Conservation (phyloP, 2,888 invertebrate species). For the Microctonus hyperodae region DNA sequence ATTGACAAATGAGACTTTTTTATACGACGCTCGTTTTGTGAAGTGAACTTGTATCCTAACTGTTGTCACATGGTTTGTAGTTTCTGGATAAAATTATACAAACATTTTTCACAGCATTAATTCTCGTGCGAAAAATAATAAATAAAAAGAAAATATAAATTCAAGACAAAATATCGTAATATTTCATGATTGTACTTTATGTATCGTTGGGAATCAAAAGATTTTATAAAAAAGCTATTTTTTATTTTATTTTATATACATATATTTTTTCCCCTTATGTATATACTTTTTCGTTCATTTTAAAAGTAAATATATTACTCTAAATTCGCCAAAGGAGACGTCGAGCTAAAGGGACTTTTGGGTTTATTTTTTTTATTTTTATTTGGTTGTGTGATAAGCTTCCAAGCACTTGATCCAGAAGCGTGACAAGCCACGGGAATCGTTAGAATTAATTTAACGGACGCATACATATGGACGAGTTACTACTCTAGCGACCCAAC, state of each 20-base stretch:
- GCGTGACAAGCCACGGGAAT: constrained; percentile 10
- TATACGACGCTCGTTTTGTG: background rate
- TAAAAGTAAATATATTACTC: background rate
- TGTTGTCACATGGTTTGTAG: background rate
- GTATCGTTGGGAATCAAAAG: background rate
- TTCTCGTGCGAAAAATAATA: background rate
- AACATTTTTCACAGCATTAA: background rate
- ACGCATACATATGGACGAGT: constrained; percentile 19
- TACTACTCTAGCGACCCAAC: constrained; percentile 1
- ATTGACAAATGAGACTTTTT: constrained; percentile 8
- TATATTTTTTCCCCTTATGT: background rate
- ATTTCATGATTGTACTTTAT: background rate
- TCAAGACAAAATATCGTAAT: background rate
- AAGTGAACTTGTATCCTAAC: background rate
- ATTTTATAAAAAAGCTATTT: background rate
- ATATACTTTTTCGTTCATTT: background rate
- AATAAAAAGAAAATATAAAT: background rate
- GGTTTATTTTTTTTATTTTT: no score
- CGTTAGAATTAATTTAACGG: constrained; percentile 21
- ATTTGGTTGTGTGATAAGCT: background rate
- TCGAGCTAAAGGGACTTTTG: background rate
- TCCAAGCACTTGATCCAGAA: background rate
- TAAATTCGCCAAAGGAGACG: background rate
- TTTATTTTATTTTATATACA: background rate
- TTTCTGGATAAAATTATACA: background rate